Evolutionary conservation across 37 sponge, comb jelly and placozoan genomes (phyloP).

Genomic region (Hormiphora californensis): DNA sequence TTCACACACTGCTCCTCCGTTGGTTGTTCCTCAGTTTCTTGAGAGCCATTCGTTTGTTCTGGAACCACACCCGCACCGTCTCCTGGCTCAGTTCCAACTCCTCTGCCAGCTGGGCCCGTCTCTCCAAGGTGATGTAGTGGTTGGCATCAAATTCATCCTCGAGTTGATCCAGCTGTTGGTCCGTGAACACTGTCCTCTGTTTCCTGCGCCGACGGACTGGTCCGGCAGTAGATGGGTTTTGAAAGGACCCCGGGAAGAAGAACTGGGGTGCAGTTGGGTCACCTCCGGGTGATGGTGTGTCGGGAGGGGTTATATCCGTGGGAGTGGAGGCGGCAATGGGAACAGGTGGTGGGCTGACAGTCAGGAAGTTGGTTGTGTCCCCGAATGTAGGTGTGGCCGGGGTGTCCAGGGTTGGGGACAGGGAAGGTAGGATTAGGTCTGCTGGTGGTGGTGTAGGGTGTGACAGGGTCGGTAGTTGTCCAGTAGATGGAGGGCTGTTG

Average conservation of each 20-base stretch:
- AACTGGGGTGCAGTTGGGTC: not conserved
- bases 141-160: not conserved
- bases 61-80: conserved; percentile 13
- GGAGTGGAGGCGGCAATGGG: not conserved
- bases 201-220: not conserved
- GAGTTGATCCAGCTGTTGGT: not conserved
- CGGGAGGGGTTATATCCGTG: not conserved
- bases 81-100: not conserved
- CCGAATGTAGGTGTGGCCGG: not conserved
- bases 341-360: not conserved
- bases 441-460: not conserved
- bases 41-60: not conserved
- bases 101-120: not conserved
- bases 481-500: not conserved
- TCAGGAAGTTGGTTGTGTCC: not conserved
- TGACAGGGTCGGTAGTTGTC: not conserved
- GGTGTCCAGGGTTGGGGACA: not conserved
- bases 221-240: not conserved
- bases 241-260: conserved; percentile 39
- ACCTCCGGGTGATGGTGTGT: not conserved
- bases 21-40: conserved; percentile 5
- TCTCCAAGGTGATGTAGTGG: not conserved
- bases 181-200: not conserved
- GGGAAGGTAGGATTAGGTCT: not conserved
- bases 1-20: too few relatives aligned